These are phyloP conservation scores for Dusona sp. DNA, from an alignment of 2,888 invertebrate species.

Conservation along the genomic window DNA sequence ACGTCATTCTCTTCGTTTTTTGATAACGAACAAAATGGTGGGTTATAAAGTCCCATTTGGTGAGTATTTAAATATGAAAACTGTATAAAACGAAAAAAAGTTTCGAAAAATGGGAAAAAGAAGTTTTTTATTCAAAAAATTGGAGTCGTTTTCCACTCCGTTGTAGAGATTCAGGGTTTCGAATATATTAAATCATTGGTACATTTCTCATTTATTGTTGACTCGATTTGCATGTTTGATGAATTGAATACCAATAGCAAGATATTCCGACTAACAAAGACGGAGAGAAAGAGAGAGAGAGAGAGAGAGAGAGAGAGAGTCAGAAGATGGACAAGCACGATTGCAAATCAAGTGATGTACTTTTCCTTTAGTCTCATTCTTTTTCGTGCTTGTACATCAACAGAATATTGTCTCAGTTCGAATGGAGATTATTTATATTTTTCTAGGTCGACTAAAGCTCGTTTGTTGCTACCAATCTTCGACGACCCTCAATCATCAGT, in stretches of 20 bases:
- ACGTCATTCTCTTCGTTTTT: no score
- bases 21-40: no score
- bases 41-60: no score
- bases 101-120: no score
- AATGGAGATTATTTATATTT: slow-evolving; percentile 55
- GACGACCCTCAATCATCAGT: slow-evolving; percentile 1
- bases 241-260: not conserved
- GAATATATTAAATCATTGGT: no score
- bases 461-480: slow-evolving; percentile 21
- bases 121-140: no score
- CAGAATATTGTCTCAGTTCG: slow-evolving; percentile 36
- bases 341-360: slow-evolving; percentile 21
- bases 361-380: slow-evolving; percentile 32
- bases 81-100: no score
- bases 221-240: not conserved
- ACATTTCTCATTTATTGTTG: not conserved
- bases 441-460: slow-evolving; percentile 55
- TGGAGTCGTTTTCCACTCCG: no score
- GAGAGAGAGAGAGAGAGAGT: not conserved
- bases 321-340: slow-evolving; percentile 15
- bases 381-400: slow-evolving; percentile 8
- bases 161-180: no score
- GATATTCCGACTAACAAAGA: not conserved
- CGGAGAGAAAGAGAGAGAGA: not conserved
- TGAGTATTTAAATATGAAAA: no score